Base-by-base conservation (phyloP, 2,888 invertebrate genomes). In the Tetheella fluctuosa region DNA sequence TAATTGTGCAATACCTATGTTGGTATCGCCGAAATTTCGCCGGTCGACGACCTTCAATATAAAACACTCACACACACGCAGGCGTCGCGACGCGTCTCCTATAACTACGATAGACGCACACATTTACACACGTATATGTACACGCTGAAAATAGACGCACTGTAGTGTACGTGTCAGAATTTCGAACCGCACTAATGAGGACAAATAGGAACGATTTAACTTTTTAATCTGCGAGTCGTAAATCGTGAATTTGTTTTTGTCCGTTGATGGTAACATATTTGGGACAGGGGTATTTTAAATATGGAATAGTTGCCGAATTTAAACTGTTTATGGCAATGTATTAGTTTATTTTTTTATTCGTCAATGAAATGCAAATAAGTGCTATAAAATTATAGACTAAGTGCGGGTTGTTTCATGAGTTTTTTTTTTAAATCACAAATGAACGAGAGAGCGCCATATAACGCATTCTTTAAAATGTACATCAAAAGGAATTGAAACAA, bases 1-100 rank as follows among this genome's bases (percentile, higher is more conserved):
- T 66, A 77, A 75, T 83, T 84, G 83, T 82, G 83, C 84, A 85
- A 85, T 81, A 78, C 70, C 64, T 61, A 66, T 63, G 69, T 64
- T 60, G 66, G 70, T 77, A 72, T 74, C 65, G 73, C 82, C 82
- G 78, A 84, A 84, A 83, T 79, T 84, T 83, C 68, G 77, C 71
- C 74, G 85, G 81, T 83, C 80, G 71, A 61, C 73, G 79, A 79
- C 74, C 85, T 73, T 42, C 28, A 54, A 57, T 70, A 79, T 71
- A 71, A 71, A 74, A 65, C 65, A 79, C 82, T 65, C 80, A 79
- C 71, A 66, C 68, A 69, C 1, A 23, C 37, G 52, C 67, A 62
- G 64, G 75, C 77, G 74, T 80, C 82, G 79, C 75, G 70, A 78
- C 75, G 69, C 71, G 69, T 63, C 76, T 20, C 69, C 63, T 64